phyloP scores from a whole-genome alignment of 35 echinoderm and acorn worm genomes.

The Holothuria glaberrima region DNA sequence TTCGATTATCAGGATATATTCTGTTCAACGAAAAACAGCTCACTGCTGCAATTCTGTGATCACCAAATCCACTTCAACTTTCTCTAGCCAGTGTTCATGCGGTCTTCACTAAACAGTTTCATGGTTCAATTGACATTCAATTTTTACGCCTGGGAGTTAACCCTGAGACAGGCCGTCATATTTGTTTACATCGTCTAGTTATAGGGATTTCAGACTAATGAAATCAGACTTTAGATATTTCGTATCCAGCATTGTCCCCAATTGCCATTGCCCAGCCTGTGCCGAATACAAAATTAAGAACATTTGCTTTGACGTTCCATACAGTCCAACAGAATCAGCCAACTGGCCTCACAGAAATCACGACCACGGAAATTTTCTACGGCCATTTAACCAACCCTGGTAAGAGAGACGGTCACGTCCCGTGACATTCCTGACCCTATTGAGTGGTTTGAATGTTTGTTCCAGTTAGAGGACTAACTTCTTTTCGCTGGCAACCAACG shows the following conservation, averaged over 20 bases:
- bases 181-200: not conserved
- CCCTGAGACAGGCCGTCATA: not conserved
- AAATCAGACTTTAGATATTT: not conserved
- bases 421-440: not conserved
- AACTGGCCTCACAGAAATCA: slow-evolving; percentile 6
- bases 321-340: not conserved
- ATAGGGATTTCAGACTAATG: not conserved
- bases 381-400: not conserved
- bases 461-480: not conserved
- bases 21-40: not conserved
- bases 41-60: not conserved
- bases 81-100: not conserved
- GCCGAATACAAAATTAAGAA: not conserved
- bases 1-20: not conserved
- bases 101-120: not conserved
- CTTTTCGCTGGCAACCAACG: too few relatives aligned
- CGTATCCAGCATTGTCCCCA: not conserved
- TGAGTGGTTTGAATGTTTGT: not conserved
- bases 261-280: slow-evolving; percentile 1
- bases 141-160: not conserved
- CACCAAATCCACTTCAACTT: not conserved
- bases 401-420: not conserved
- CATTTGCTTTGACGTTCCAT: not conserved
- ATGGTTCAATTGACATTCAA: not conserved
- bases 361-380: not conserved